A percentile compares a stretch with the other conserved stretches of the same genome.
Conservation (phyloP, 2,888 invertebrate genomes). For the Pachycephus smyrnensis region DNA sequence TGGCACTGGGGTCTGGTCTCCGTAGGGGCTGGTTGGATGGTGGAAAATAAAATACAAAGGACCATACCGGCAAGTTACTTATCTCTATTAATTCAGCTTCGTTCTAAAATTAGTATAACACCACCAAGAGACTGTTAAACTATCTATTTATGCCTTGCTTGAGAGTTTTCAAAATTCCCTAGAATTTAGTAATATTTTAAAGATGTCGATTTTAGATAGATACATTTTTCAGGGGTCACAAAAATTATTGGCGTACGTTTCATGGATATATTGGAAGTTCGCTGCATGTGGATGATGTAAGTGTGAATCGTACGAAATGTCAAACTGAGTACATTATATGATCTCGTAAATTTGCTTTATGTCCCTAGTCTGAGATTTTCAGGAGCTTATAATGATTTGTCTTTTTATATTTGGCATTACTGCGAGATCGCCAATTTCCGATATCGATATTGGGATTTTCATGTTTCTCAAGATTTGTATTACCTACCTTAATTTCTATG, state of each 20-base stretch:
- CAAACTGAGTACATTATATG: neutral
- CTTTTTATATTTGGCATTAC: neutral
- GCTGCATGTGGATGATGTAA: neutral
- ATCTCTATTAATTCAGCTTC: constrained; percentile 1
- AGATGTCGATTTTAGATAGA: neutral
- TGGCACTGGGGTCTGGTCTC: neutral
- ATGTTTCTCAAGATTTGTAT: neutral
- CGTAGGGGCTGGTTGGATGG: neutral
- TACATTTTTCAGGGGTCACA: neutral
- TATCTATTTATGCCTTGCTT: neutral
- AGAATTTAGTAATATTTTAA: neutral
- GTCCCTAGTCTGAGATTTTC: neutral
- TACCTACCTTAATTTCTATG: neutral
- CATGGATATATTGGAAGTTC: neutral
- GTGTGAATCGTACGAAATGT: neutral
- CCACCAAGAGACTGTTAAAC: neutral
- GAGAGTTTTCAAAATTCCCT: neutral
- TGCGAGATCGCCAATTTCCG: neutral
- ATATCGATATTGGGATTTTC: neutral
- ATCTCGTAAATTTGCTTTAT: neutral
- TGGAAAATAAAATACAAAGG: neutral
- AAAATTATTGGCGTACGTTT: neutral
- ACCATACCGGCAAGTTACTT: neutral
- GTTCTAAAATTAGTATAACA: neutral
- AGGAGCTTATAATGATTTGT: neutral